Base-by-base conservation (phyloP, 1,140 invertebrate species). In the Drosophila orena region DNA sequence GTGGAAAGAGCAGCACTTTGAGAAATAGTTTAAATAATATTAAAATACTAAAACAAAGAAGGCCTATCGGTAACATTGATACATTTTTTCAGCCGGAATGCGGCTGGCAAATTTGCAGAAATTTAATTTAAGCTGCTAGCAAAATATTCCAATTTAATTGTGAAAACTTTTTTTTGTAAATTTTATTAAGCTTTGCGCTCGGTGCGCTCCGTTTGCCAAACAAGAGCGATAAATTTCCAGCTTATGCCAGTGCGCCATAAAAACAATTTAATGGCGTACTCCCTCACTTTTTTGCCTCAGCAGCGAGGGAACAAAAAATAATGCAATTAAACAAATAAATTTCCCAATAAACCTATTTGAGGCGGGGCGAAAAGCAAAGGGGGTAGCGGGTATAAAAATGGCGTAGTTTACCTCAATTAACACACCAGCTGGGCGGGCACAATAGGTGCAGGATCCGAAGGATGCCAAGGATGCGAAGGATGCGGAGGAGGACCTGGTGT, bases 321-420 rank as follows among this genome's bases (percentile, higher is more conserved):
- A 61, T 83, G 76, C 84, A 88, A 88, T 88, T 88, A 83, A 88
- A 88, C 79, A 88, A 89, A 88, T 88, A 88, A 88, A 88, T 88
- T 88, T 88, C 46, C 75, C 55, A 69, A 72, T 89, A 72, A 88
- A 88, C 71, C 84, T 64, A 76, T 85, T 77, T 64, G 78, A 49
- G 52, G 43, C 54, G 61, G 62, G 44, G 14, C 20, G 20, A 47
- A 38, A 44, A 3, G 24, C 27, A 34, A 15, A 5, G 15, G 8
- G 37, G 14, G 37, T 22, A 44, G 35, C 7, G 7, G 57, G 68
- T 34, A 61, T 60, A 76, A 70, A 83, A 85, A 84, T 76, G 44
- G 69, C 80, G 84, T 88, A 88, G 88, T 88, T 88, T 88, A 88
- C 84, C 84, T 89, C 83, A 88, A 88, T 88, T 88, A 88, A 88